Conservation (phyloP, 2,113 vertebrate genomes). For the Candoia aspera region DNA sequence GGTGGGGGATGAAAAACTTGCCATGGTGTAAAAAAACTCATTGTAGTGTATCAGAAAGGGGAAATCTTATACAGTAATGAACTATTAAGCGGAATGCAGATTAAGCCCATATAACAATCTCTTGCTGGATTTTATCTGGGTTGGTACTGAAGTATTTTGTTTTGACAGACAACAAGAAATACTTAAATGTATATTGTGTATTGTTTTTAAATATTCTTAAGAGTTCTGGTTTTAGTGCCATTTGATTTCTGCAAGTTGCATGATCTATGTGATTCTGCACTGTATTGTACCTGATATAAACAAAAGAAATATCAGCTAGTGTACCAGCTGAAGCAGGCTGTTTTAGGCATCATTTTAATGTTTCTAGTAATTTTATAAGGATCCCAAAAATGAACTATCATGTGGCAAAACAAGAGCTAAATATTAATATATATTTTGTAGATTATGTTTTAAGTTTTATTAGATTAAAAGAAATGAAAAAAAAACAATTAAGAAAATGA, state of each 20-base stretch:
- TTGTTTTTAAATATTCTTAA: background rate
- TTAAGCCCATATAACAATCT: background rate
- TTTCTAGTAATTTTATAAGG: background rate
- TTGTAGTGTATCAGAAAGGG: background rate
- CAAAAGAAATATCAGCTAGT: background rate
- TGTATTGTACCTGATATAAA: background rate
- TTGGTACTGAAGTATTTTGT: background rate
- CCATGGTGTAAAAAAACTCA: background rate
- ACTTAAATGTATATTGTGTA: background rate
- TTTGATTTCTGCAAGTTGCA: background rate
- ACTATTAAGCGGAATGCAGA: background rate
- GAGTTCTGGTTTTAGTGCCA: background rate
- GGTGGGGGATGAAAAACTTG: background rate
- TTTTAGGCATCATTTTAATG: background rate
- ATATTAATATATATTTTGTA: background rate
- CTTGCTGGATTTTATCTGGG: background rate
- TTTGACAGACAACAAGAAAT: background rate
- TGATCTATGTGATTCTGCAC: background rate
- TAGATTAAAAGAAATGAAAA: background rate
- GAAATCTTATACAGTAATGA: background rate
- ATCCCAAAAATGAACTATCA: background rate
- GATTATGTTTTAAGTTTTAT: background rate
- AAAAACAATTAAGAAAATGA: background rate
- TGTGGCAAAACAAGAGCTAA: background rate
- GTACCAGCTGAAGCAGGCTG: background rate